Evolutionary conservation across 2,888 invertebrate genomes (phyloP).

Genomic region (Nomada goodeniana): DNA sequence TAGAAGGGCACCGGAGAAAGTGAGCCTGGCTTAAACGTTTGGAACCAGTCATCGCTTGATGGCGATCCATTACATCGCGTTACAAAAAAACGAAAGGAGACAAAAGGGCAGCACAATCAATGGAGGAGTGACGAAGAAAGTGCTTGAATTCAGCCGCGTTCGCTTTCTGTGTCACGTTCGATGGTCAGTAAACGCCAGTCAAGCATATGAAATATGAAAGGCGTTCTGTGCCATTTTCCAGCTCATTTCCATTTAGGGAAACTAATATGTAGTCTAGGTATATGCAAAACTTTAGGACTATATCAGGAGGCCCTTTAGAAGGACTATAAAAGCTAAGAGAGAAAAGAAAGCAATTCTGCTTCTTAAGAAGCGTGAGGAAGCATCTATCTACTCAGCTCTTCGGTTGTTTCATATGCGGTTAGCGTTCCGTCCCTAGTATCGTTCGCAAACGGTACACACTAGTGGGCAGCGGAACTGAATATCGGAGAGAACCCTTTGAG

Average conservation of each 20-base stretch:
- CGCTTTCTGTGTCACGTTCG: conserved; percentile 16
- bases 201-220: conserved; percentile 69
- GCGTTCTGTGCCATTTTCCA: conserved; percentile 74
- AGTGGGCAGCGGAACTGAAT: too few relatives aligned
- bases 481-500: too few relatives aligned
- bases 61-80: conserved; percentile 30
- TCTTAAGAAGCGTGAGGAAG: too few relatives aligned
- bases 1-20: too few relatives aligned
- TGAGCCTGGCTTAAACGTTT: too few relatives aligned
- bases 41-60: conserved; percentile 9
- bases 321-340: too few relatives aligned
- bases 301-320: background rate
- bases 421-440: too few relatives aligned
- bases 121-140: too few relatives aligned
- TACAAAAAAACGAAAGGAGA: background rate
- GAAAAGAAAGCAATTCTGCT: too few relatives aligned
- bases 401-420: too few relatives aligned
- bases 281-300: conserved; percentile 61
- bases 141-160: conserved; percentile 9
- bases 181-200: conserved; percentile 45
- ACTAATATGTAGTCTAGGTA: conserved; percentile 37
- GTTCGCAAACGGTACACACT: too few relatives aligned
- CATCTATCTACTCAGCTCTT: too few relatives aligned
- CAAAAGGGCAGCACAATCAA: background rate
- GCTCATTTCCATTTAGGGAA: conserved; percentile 77